Evolutionary conservation across 1,140 invertebrate genomes (phyloP).

Genomic region (Pseudomyrmex pallidus): DNA sequence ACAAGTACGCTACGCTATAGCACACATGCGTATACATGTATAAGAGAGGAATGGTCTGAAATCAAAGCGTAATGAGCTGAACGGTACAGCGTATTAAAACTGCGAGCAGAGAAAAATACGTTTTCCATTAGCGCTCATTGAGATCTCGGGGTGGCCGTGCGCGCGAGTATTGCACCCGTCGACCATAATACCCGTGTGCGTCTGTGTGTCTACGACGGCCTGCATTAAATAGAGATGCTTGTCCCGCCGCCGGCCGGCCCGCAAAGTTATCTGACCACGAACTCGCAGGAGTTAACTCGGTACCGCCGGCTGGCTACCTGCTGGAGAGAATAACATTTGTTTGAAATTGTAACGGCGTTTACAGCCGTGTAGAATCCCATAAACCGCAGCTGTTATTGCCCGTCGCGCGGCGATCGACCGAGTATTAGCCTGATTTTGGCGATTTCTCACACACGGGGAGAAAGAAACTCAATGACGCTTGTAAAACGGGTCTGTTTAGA

Average conservation of each 20-base stretch:
- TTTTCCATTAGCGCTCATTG: slow-evolving; percentile 51
- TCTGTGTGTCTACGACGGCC: neutral
- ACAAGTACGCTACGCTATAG: neutral
- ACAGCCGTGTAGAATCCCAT: slow-evolving; percentile 34
- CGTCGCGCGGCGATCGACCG: neutral
- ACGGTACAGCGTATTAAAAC: slow-evolving; percentile 50
- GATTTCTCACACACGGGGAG: neutral
- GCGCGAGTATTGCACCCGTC: neutral
- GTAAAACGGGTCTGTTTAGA: neutral
- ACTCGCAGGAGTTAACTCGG: slow-evolving; percentile 10
- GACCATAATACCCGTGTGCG: neutral
- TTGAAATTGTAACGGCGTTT: slow-evolving; percentile 56
- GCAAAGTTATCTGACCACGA: slow-evolving; percentile 38
- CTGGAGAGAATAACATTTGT: slow-evolving; percentile 48
- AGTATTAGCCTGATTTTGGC: slow-evolving; percentile 43
- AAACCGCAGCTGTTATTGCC: slow-evolving; percentile 42
- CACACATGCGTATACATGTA: neutral
- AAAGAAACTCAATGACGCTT: too few species aligned
- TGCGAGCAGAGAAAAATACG: slow-evolving; percentile 29
- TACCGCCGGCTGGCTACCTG: neutral
- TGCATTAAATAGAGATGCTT: slow-evolving; percentile 29
- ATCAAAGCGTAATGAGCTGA: slow-evolving; percentile 30
- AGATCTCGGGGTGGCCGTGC: neutral
- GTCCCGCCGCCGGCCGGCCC: neutral
- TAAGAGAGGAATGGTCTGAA: neutral